A percentile compares a stretch with the other conserved stretches of the same genome.
These are phyloP conservation scores for Planiliza haematocheilus DNA, from an alignment of 2,113 vertebrate species.

Conservation along the genomic window DNA sequence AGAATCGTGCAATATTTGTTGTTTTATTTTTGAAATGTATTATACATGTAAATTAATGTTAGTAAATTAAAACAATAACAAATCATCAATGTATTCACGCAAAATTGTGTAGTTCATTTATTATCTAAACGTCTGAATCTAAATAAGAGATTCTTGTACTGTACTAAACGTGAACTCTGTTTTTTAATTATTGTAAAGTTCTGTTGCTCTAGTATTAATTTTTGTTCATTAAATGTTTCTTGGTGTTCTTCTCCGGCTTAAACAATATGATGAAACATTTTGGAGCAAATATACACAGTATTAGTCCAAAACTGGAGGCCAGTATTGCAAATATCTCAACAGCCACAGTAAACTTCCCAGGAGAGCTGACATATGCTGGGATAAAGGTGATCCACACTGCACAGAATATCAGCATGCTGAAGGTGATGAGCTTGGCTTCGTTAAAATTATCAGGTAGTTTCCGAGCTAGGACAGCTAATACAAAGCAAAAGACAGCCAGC, in stretches of 20 bases:
- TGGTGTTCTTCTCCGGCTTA: constrained; percentile 63
- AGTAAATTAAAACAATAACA: too few species aligned
- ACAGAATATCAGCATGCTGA: constrained; percentile 67
- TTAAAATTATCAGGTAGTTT: constrained; percentile 70
- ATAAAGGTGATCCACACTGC: constrained; percentile 77
- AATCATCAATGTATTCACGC: too few species aligned
- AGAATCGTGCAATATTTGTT: too few species aligned
- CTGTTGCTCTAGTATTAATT: background rate
- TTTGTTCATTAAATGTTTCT: constrained; percentile 67
- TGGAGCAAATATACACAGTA: constrained; percentile 65
- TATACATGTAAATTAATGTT: too few species aligned
- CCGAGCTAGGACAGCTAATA: constrained; percentile 37
- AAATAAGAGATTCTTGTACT: too few species aligned
- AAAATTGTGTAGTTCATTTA: too few species aligned
- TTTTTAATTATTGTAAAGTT: background rate
- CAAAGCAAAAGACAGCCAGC: constrained; percentile 59
- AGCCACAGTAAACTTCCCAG: constrained; percentile 79
- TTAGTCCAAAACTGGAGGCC: constrained; percentile 71
- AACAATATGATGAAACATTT: constrained; percentile 73
- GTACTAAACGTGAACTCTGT: too few species aligned
- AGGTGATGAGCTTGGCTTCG: constrained; percentile 74
- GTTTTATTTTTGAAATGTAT: too few species aligned
- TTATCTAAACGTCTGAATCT: too few species aligned
- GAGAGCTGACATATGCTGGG: constrained; percentile 81
- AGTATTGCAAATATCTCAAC: constrained; percentile 80